These are phyloP conservation scores for Oxycera nigricornis DNA, from an alignment of 2,888 invertebrate species.

Conservation along the genomic window DNA sequence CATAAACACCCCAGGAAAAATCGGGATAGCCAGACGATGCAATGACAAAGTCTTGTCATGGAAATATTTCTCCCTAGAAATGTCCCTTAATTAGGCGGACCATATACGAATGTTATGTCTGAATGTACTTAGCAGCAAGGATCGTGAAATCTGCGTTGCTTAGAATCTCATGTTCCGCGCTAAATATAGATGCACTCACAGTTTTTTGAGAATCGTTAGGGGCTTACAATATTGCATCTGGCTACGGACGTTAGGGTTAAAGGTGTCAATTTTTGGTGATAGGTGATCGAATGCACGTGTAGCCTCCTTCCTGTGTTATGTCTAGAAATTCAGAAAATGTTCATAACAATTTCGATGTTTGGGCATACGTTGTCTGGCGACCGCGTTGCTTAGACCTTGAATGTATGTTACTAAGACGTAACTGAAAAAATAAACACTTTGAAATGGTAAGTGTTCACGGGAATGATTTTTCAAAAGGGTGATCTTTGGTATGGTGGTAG, in stretches of 20 bases:
- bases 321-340: conserved; percentile 15
- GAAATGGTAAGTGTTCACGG: too few species aligned
- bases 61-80: conserved; percentile 27
- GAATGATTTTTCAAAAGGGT: too few species aligned
- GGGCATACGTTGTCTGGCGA: conserved; percentile 7
- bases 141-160: background rate
- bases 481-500: too few species aligned
- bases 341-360: background rate
- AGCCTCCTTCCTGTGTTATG: conserved; percentile 41
- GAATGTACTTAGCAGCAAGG: background rate
- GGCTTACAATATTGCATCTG: conserved; percentile 24
- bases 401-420: conserved; percentile 1
- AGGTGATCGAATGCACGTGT: conserved; percentile 41
- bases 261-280: conserved; percentile 45
- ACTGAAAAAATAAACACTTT: conserved; percentile 10
- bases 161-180: background rate
- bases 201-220: conserved; percentile 8
- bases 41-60: background rate
- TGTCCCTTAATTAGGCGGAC: conserved; percentile 11
- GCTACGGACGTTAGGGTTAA: conserved; percentile 39
- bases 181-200: conserved; percentile 7
- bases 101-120: background rate
- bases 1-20: background rate
- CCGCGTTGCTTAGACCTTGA: background rate
- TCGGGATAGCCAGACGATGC: background rate